Evolutionary conservation across 2,113 vertebrate genomes (phyloP), one percentile per base, ranked within the genome.

Genomic region (Barnardius zonarius): DNA sequence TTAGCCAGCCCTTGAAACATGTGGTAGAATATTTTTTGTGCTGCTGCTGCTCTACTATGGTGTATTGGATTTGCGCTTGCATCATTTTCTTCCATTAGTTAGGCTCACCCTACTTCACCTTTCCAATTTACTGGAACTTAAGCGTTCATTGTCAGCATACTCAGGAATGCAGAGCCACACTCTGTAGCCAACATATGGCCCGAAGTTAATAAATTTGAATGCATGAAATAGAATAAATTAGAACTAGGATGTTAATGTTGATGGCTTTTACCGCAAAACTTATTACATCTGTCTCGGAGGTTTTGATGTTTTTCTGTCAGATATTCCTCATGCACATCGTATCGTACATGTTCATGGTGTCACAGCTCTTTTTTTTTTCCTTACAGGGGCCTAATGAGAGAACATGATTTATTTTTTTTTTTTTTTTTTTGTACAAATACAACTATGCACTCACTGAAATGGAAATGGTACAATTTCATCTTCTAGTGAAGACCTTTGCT

Each of bases 61-160:
- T 97, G 86, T 86, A 96, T 90, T 95, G 92, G 97, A 97, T 97
- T 97, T 96, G 90, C n/a, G 48, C 92, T 97, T 95, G 93, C 95
- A 97, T 97, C 22, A 92, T 97, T 97, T 97, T 97, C 94, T 96
- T 88, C 91, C 92, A 95, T 98, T 98, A 98, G 97, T 96, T 96
- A 97, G 93, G 95, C 95, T 97, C 92, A 95, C 96, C 94, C 96
- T 97, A 82, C 92, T 96, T 98, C 97, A 98, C 96, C 96, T 97
- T 97, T 97, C 82, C 86, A 95, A 94, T 97, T 97, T 98, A 96
- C 92, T 95, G 93, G 83, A 97, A 96, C 67, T 96, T 97, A 94
- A 95, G 90, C 97, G 92, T 96, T 97, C 95, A 78, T 95, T 98
- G 95, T 97, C 91, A 97, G 63, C 88, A 90, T 94, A 96, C 95